These are phyloP conservation scores for Unio delphinus DNA, from an alignment of 2,888 invertebrate species.

Conservation along the genomic window DNA sequence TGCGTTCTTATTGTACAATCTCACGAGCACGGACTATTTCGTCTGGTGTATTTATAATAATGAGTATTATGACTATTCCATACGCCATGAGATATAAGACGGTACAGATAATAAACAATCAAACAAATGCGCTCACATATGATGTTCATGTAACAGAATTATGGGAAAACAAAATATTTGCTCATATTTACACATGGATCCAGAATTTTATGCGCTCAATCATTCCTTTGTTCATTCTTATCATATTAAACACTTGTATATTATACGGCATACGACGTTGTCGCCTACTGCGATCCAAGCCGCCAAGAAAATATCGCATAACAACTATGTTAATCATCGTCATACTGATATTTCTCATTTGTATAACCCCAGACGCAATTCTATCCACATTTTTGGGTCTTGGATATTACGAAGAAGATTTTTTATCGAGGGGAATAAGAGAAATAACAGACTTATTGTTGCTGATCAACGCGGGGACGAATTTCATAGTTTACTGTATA, in stretches of 20 bases:
- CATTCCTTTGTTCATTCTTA: constrained; percentile 63
- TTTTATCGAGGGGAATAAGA: constrained; percentile 62
- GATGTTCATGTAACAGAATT: constrained; percentile 57
- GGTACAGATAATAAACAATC: constrained; percentile 32
- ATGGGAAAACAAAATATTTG: constrained; percentile 58
- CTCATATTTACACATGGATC: constrained; percentile 59
- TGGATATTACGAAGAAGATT: constrained; percentile 67
- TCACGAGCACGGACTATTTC: constrained; percentile 58
- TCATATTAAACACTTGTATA: constrained; percentile 64
- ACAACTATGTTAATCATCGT: constrained; percentile 68
- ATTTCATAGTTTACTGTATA: constrained; percentile 67
- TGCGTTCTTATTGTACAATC: constrained; percentile 56
- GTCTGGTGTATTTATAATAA: constrained; percentile 54
- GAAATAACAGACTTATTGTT: constrained; percentile 69
- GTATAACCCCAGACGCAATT: constrained; percentile 69
- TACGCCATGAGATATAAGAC: constrained; percentile 64
- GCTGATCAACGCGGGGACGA: constrained; percentile 66
- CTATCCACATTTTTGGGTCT: constrained; percentile 67
- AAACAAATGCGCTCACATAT: constrained; percentile 37
- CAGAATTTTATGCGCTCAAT: constrained; percentile 67
- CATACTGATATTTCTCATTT: constrained; percentile 68
- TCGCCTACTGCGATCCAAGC: constrained; percentile 47
- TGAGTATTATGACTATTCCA: constrained; percentile 63
- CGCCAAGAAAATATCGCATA: constrained; percentile 59
- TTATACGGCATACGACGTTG: constrained; percentile 60